These are phyloP conservation scores for Malacoctenus gilli DNA, from an alignment of 2,797 vertebrate genomes.

Conservation along the genomic window DNA sequence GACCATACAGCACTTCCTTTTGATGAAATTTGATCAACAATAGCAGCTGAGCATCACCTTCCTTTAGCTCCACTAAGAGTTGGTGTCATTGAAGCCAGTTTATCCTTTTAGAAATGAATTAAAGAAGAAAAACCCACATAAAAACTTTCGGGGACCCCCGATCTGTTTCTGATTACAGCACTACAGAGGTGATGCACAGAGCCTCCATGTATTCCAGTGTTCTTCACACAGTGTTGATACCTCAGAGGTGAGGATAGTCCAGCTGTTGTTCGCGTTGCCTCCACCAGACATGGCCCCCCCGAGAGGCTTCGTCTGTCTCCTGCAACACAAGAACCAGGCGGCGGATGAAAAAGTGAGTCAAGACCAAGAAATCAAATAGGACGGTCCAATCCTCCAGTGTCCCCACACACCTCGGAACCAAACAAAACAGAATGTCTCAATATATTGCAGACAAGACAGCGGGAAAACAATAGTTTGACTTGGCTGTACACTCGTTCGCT, in stretches of 20 bases:
- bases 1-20: no score
- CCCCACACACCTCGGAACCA: not conserved
- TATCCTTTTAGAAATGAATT: no score
- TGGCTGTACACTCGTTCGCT: not conserved
- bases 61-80: no score
- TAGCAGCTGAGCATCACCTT: no score
- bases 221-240: constrained; percentile 63
- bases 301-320: constrained; percentile 69
- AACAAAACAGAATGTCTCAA: no score
- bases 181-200: constrained; percentile 19
- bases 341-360: constrained; percentile 1
- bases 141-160: no score
- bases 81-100: no score
- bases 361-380: not conserved
- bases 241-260: constrained; percentile 87
- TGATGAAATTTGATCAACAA: no score
- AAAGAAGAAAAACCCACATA: no score
- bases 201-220: constrained; percentile 4
- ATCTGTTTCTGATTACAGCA: no score
- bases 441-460: not conserved
- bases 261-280: constrained; percentile 81
- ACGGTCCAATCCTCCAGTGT: not conserved
- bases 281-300: constrained; percentile 85
- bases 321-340: constrained; percentile 62
- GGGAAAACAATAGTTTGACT: not conserved